These are phyloP conservation scores for Solea solea DNA, from an alignment of 2,113 vertebrate genomes.

Conservation along the genomic window DNA sequence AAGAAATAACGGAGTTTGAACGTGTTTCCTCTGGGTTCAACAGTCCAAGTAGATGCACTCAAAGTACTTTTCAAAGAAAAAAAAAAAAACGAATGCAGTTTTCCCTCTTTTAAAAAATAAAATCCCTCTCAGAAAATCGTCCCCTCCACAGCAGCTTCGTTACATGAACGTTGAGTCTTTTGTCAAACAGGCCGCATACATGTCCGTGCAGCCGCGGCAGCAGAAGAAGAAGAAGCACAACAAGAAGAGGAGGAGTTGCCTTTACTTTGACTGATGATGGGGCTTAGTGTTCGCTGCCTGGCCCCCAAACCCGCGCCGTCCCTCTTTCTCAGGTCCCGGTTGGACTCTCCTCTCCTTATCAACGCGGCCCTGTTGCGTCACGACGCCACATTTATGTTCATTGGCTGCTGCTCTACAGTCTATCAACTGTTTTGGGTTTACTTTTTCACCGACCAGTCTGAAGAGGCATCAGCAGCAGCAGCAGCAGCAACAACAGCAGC, in stretches of 20 bases:
- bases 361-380: conserved; percentile 92
- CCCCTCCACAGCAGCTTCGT: conserved; percentile 53
- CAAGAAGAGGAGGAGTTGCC: conserved; percentile 81
- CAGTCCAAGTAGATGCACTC: conserved; percentile 61
- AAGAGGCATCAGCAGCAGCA: neutral
- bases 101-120: conserved; percentile 31
- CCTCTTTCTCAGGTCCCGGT: conserved; percentile 86
- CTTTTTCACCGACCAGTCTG: conserved; percentile 58
- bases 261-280: conserved; percentile 84
- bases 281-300: conserved; percentile 74
- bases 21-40: conserved; percentile 45
- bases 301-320: conserved; percentile 72
- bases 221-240: neutral
- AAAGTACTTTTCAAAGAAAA: conserved; percentile 33
- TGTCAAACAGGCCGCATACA: conserved; percentile 70
- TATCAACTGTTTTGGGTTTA: conserved; percentile 71
- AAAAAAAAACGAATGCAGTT: conserved; percentile 12
- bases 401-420: conserved; percentile 83
- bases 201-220: conserved; percentile 73
- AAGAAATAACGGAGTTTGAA: too few relatives aligned
- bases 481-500: neutral
- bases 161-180: conserved; percentile 55
- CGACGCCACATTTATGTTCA: conserved; percentile 83
- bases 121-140: conserved; percentile 64
- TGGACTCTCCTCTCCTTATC: conserved; percentile 94